phyloP scores from a whole-genome alignment of 2,797 vertebrate genomes.

The Brotula barbata region DNA sequence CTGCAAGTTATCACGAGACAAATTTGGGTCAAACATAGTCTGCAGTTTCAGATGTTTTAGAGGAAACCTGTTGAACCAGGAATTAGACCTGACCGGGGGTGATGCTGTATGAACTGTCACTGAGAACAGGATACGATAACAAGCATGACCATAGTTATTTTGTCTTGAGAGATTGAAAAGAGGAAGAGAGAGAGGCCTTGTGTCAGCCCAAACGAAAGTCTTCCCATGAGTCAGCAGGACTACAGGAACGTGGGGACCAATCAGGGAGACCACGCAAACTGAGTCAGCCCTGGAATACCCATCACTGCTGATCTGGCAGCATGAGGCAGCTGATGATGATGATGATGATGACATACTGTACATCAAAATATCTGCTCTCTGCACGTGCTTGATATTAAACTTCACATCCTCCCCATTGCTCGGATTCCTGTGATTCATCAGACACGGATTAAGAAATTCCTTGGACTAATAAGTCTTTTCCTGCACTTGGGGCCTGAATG shows the following conservation, averaged over 20 bases:
- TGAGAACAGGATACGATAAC: background rate
- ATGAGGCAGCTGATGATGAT: background rate
- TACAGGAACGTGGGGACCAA: background rate
- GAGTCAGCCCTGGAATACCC: constrained; percentile 16
- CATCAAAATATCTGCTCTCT: no score
- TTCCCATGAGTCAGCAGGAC: constrained; percentile 28
- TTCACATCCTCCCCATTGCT: no score
- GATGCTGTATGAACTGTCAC: background rate
- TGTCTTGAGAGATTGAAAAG: background rate
- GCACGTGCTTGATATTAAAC: no score
- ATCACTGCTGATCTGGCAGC: background rate
- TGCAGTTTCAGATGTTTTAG: background rate
- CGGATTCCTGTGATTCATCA: constrained; percentile 49
- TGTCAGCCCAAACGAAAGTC: background rate
- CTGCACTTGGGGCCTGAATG: background rate
- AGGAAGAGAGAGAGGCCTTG: constrained; percentile 12
- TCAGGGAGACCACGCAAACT: constrained; percentile 5
- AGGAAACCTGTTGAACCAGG: constrained; percentile 11
- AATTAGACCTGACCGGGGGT: background rate
- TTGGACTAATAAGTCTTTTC: constrained; percentile 13
- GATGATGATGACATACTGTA: no score
- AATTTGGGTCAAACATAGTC: background rate
- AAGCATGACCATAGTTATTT: background rate
- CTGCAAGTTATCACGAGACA: background rate
- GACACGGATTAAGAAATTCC: constrained; percentile 59